Percentiles rank a stretch among this genome's conserved stretches.
Conservation (phyloP, 1,140 invertebrate species). For the Caerostris extrusa region DNA sequence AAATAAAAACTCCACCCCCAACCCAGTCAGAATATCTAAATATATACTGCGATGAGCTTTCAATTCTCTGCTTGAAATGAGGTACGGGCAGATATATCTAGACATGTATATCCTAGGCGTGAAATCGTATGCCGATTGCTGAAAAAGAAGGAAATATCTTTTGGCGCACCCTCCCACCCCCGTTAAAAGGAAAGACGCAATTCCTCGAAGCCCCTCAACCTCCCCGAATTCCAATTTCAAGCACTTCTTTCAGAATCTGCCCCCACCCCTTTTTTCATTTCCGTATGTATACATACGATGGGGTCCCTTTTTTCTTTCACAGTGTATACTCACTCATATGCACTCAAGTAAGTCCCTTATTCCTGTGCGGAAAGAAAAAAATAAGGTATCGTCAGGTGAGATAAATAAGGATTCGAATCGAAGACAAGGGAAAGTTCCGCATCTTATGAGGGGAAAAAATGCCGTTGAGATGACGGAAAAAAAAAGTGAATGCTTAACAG, state of each 20-base stretch:
- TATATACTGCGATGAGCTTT: slow-evolving; percentile 24
- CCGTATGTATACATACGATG: slow-evolving; percentile 24
- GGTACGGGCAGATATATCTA: slow-evolving; percentile 38
- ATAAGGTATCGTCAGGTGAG: slow-evolving; percentile 1
- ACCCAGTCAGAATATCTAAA: slow-evolving; percentile 44
- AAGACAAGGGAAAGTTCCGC: not conserved
- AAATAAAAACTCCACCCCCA: not conserved
- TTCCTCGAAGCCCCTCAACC: not conserved
- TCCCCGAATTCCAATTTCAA: slow-evolving; percentile 14
- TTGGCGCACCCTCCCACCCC: not conserved
- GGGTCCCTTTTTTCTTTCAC: not conserved
- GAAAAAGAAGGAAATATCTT: slow-evolving; percentile 16
- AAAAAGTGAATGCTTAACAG: not conserved
- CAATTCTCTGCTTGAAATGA: slow-evolving; percentile 34
- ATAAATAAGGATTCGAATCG: slow-evolving; percentile 20
- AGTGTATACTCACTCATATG: slow-evolving; percentile 13
- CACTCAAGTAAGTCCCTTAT: slow-evolving; percentile 21
- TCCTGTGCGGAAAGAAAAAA: not conserved
- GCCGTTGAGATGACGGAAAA: not conserved
- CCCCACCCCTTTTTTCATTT: not conserved
- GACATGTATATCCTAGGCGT: slow-evolving; percentile 55
- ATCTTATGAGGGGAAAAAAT: not conserved
- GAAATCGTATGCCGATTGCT: slow-evolving; percentile 49
- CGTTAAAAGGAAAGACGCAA: not conserved
- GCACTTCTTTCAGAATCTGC: not conserved